Base-by-base conservation (phyloP, 1,140 invertebrate species). In the Ruditapes philippinarum region DNA sequence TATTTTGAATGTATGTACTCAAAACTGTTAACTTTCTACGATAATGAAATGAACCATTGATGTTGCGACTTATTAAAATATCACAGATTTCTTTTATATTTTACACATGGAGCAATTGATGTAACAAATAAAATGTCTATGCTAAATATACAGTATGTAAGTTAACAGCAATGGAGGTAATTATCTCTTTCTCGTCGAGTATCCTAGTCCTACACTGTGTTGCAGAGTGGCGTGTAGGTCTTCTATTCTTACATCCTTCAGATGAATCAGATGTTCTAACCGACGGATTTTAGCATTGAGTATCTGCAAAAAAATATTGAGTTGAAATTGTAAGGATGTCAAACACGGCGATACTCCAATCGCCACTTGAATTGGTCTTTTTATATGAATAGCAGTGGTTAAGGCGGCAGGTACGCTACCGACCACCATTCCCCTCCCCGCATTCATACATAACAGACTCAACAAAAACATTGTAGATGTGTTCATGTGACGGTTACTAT, bases 161-260 rank as follows among this genome's bases (percentile, higher is more conserved):
- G 25, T 65, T 33, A 5, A 2, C 38, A 40, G 38, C 36, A 28
- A n/a, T 38, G 33, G 28, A 38, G 33, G 31, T 74, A n/a, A 78
- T 88, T 88, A 88, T 88, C 74, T 88, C 38, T 81, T 91, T 40
- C 90, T 84, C 0, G 84, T 88, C 3, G 89, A 86, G 19, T 88
- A 88, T 40, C 62, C 62, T 3, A 65, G 19, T 0, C 73, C 57
- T 19, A 91, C 62, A 38, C 73, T 79, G 11, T 87, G 76, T 33
- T 93, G 90, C 28, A 95, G 45, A 22, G 90, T 80, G 7, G 33
- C 38, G 74, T 93, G 92, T 42, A 95, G 80, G 74, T 96, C 94
- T n/a, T 95, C 93, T 33, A 96, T 94, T 40, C 94, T 84, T 12
- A 95, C 92, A 89, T 96, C 95, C 81, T 96, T 96, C 60, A 96